A percentile compares a stretch with the other conserved stretches of the same genome.
Evolutionary conservation across 2,797 vertebrate species (phyloP).

Genomic region (Ceryle rudis): DNA sequence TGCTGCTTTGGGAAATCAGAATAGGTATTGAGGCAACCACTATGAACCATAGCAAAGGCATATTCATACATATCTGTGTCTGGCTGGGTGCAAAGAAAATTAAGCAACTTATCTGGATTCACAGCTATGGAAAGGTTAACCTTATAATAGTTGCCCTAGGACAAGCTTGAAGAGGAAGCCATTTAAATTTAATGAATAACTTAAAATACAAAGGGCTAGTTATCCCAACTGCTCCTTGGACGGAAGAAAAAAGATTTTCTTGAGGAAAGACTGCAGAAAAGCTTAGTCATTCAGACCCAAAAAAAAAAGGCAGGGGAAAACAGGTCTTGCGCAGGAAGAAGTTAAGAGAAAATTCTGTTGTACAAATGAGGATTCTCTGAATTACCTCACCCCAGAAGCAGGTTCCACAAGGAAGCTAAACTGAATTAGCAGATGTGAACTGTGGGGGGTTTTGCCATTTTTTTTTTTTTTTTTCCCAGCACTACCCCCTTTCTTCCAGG

Average conservation of each 20-base stretch:
- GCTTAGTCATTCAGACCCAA: constrained; percentile 35
- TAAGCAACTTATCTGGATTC: constrained; percentile 17
- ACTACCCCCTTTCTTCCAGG: neutral
- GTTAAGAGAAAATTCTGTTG: neutral
- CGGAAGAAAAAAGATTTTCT: neutral
- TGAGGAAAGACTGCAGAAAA: constrained; percentile 4
- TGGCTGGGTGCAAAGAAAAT: neutral
- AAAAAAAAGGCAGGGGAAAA: neutral
- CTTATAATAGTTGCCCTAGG: constrained; percentile 49
- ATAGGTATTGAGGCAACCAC: neutral
- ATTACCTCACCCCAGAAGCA: neutral
- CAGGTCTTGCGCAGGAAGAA: neutral
- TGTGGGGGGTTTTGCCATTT: neutral
- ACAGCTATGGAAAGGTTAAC: constrained; percentile 33
- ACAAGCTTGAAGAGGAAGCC: constrained; percentile 41
- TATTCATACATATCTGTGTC: neutral
- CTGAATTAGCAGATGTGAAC: neutral
- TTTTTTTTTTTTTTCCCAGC: neutral
- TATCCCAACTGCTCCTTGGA: constrained; percentile 5
- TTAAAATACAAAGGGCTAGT: constrained; percentile 46
- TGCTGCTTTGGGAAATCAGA: constrained; percentile 11
- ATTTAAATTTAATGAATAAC: constrained; percentile 65
- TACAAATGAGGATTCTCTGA: neutral
- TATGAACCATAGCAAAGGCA: neutral
- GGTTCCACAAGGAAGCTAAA: neutral